These are phyloP conservation scores for Laothoe populi DNA, from an alignment of 2,888 invertebrate species.

Conservation along the genomic window DNA sequence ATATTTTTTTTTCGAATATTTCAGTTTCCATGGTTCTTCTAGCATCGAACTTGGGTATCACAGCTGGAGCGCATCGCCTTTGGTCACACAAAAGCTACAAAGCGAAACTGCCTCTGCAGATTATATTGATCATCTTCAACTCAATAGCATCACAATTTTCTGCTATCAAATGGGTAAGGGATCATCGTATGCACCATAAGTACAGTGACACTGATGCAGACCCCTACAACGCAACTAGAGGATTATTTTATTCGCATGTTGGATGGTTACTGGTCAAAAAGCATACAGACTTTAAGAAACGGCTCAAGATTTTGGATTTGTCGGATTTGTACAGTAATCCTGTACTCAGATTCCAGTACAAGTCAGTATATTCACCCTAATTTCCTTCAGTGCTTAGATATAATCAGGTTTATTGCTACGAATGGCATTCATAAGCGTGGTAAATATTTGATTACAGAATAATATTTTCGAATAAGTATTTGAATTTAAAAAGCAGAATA, in stretches of 20 bases:
- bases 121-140: constrained; percentile 6
- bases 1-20: neutral
- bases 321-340: constrained; percentile 17
- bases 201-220: neutral
- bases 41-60: constrained; percentile 32
- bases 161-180: constrained; percentile 3
- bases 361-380: too few relatives aligned
- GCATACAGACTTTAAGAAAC: constrained; percentile 1
- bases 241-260: constrained; percentile 9
- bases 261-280: constrained; percentile 21
- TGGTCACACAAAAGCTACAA: constrained; percentile 45
- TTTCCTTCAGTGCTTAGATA: too few relatives aligned
- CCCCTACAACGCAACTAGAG: neutral
- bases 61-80: constrained; percentile 43
- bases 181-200: constrained; percentile 87
- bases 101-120: constrained; percentile 41
- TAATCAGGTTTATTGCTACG: too few relatives aligned
- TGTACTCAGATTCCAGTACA: constrained; percentile 12
- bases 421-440: too few relatives aligned
- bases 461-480: too few relatives aligned
- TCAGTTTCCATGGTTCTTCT: neutral
- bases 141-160: neutral
- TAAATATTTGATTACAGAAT: too few relatives aligned
- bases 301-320: constrained; percentile 1
- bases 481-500: too few relatives aligned